phyloP scores from a whole-genome alignment of 2,888 invertebrate species.

The Hofmannophila pseudospretella region DNA sequence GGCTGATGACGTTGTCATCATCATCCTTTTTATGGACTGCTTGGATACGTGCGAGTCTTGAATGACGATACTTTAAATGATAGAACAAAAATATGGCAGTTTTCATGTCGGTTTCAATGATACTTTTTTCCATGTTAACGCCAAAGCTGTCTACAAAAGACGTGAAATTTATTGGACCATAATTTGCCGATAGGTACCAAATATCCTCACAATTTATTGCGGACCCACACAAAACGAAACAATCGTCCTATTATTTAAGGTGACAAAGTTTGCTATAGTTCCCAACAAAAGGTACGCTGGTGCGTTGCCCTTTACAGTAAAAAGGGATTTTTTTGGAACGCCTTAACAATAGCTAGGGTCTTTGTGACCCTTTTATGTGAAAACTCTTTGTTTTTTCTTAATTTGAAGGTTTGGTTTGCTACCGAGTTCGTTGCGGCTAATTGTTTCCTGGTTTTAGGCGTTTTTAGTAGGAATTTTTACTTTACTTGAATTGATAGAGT shows the following conservation, averaged over 20 bases:
- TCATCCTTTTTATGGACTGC: too few species aligned
- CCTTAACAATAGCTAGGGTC: slow-evolving; percentile 11
- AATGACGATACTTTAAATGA: too few species aligned
- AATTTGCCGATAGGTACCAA: too few species aligned
- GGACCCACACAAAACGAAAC: neutral
- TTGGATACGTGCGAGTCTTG: too few species aligned
- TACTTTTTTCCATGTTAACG: too few species aligned
- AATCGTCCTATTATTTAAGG: slow-evolving; percentile 5
- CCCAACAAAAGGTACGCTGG: slow-evolving; percentile 31
- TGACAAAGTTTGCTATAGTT: slow-evolving; percentile 18
- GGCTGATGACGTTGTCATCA: too few species aligned
- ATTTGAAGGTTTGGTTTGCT: slow-evolving; percentile 6
- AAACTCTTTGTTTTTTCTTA: slow-evolving; percentile 22
- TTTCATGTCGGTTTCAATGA: too few species aligned
- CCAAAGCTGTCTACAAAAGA: too few species aligned
- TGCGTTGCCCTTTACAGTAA: slow-evolving; percentile 29
- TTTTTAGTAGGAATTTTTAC: too few species aligned
- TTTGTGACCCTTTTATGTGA: slow-evolving; percentile 23
- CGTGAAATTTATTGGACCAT: too few species aligned
- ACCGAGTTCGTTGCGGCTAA: slow-evolving; percentile 4
- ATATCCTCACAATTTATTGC: slow-evolving; percentile 8
- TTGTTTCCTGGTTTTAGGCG: neutral
- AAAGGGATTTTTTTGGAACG: slow-evolving; percentile 27
- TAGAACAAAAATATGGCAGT: too few species aligned
- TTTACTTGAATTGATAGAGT: too few species aligned